A percentile compares a stretch with the other conserved stretches of the same genome.
phyloP scores from a whole-genome alignment of 2,888 invertebrate genomes.

The Rhingia campestris region DNA sequence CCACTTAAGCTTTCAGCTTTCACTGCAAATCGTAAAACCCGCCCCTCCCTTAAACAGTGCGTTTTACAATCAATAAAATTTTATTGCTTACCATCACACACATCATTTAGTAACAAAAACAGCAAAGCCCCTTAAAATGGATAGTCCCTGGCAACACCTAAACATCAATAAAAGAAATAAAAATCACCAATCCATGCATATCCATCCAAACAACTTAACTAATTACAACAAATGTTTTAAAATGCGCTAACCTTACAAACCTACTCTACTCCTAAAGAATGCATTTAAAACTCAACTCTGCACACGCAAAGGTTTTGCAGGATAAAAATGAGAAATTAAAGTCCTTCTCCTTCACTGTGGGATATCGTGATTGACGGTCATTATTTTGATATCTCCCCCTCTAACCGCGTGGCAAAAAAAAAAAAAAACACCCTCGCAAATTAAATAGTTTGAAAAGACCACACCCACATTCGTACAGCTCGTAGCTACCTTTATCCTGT shows the following conservation, averaged over 20 bases:
- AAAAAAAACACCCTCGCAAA: slow-evolving; percentile 11
- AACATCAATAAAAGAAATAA: slow-evolving; percentile 4
- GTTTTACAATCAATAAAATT: slow-evolving; percentile 65
- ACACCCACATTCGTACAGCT: slow-evolving; percentile 8
- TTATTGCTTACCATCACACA: slow-evolving; percentile 46
- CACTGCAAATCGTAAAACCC: slow-evolving; percentile 28
- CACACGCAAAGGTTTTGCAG: slow-evolving; percentile 25
- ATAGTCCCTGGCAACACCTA: slow-evolving; percentile 22
- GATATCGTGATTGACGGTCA: slow-evolving; percentile 67
- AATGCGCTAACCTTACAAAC: slow-evolving; percentile 3
- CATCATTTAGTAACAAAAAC: slow-evolving; percentile 20
- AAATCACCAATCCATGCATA: slow-evolving; percentile 4
- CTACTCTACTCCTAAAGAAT: neutral
- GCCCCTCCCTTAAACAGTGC: slow-evolving; percentile 23
- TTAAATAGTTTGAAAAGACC: slow-evolving; percentile 36
- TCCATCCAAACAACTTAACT: slow-evolving; percentile 57
- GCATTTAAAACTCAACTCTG: slow-evolving; percentile 14
- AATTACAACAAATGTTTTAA: slow-evolving; percentile 48
- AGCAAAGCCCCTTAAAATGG: neutral
- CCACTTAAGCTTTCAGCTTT: slow-evolving; percentile 43
- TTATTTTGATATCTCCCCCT: slow-evolving; percentile 29
- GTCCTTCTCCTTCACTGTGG: slow-evolving; percentile 28
- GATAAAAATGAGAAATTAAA: slow-evolving; percentile 33
- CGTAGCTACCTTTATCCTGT: slow-evolving; percentile 16
- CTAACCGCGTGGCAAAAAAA: no score